Conservation (phyloP, 2,888 invertebrate species). For the Rhingia campestris region DNA sequence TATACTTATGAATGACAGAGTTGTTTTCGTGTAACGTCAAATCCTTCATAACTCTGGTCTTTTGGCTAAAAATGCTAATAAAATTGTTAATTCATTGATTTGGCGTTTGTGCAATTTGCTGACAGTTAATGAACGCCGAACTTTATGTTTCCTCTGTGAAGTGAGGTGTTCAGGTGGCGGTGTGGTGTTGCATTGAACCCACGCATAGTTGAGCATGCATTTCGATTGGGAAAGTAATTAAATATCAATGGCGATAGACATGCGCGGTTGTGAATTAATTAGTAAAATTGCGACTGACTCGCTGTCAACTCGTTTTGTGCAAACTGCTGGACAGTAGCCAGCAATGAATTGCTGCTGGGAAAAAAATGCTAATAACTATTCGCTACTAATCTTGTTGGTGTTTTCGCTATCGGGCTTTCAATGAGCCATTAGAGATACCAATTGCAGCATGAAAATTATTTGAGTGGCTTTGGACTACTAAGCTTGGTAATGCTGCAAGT, state of each 20-base stretch:
- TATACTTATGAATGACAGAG: constrained; percentile 57
- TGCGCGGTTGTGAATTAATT: constrained; percentile 53
- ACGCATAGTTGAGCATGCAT: constrained; percentile 61
- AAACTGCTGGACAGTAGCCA: constrained; percentile 25
- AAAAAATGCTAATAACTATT: constrained; percentile 30
- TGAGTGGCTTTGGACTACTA: constrained; percentile 38
- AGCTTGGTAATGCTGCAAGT: constrained; percentile 19
- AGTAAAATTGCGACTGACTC: constrained; percentile 47
- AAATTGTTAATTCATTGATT: constrained; percentile 67
- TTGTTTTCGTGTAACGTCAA: constrained; percentile 20
- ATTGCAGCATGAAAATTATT: constrained; percentile 17
- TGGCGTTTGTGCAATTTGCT: constrained; percentile 41
- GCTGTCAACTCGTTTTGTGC: constrained; percentile 36
- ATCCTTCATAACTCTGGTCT: constrained; percentile 25
- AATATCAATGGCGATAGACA: constrained; percentile 60
- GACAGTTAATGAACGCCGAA: constrained; percentile 38
- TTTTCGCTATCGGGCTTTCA: constrained; percentile 46
- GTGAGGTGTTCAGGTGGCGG: neutral
- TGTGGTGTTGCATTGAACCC: constrained; percentile 64
- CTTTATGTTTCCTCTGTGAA: constrained; percentile 3
- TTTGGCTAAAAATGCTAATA: constrained; percentile 42
- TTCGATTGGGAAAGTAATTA: constrained; percentile 63
- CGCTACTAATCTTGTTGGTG: constrained; percentile 10
- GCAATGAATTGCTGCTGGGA: constrained; percentile 37
- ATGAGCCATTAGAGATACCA: constrained; percentile 41